phyloP scores from a whole-genome alignment of 1,140 invertebrate species.

The Melipona quadrifasciata region DNA sequence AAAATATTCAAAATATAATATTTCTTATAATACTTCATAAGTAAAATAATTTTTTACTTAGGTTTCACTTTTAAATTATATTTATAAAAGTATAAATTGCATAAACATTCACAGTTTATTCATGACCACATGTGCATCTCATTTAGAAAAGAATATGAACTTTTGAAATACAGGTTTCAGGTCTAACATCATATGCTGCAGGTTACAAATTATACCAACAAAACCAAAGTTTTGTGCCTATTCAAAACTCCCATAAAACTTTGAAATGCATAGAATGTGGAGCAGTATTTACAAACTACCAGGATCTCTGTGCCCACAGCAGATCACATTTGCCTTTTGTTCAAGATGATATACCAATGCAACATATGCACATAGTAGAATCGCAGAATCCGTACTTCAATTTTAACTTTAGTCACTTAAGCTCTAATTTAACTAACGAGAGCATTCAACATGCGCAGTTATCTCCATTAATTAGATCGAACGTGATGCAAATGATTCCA shows the following conservation, averaged over 20 bases:
- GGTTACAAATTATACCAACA: conserved; percentile 76
- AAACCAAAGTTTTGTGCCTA: conserved; percentile 69
- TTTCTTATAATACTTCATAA: too few species aligned
- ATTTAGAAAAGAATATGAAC: not conserved
- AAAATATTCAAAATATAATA: too few species aligned
- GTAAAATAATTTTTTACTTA: too few species aligned
- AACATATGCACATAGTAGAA: conserved; percentile 77
- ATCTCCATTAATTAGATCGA: conserved; percentile 54
- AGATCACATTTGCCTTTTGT: conserved; percentile 71
- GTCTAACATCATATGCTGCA: conserved; percentile 67
- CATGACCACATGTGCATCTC: too few species aligned
- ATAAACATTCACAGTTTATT: too few species aligned
- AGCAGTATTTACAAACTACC: conserved; percentile 72
- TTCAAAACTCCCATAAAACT: conserved; percentile 70
- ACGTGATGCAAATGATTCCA: conserved; percentile 56
- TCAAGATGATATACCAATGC: conserved; percentile 69
- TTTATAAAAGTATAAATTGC: too few species aligned
- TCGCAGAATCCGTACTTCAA: conserved; percentile 72
- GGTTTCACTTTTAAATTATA: too few species aligned
- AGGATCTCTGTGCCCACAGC: conserved; percentile 75
- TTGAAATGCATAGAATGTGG: conserved; percentile 76
- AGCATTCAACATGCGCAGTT: conserved; percentile 39
- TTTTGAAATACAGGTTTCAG: conserved; percentile 68
- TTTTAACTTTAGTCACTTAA: conserved; percentile 65
- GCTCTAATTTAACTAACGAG: conserved; percentile 52